Evolutionary conservation across 2,888 invertebrate genomes (phyloP).

Genomic region (Fissipunctia ypsillon): DNA sequence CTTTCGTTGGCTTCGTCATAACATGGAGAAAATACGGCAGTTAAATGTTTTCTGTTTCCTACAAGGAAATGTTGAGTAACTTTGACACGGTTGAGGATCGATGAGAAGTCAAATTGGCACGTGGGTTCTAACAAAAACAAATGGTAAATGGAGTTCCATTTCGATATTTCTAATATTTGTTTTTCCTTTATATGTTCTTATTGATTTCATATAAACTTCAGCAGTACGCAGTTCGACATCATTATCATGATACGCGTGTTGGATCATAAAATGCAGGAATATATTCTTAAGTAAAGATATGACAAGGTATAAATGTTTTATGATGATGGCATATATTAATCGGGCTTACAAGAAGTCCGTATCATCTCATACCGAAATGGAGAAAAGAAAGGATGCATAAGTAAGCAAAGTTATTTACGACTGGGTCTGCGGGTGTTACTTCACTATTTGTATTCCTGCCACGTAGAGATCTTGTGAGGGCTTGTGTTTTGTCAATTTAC

Average conservation of each 20-base stretch:
- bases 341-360: conserved; percentile 14
- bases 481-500: conserved; percentile 52
- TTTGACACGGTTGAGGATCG: conserved; percentile 29
- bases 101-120: conserved; percentile 26
- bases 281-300: conserved; percentile 33
- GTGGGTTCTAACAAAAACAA: background rate
- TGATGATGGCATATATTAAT: conserved; percentile 52
- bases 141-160: background rate
- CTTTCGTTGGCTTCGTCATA: conserved; percentile 55
- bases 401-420: conserved; percentile 59
- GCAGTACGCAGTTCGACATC: conserved; percentile 30
- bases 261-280: conserved; percentile 41
- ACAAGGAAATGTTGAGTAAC: conserved; percentile 59
- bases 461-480: conserved; percentile 52
- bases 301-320: conserved; percentile 59
- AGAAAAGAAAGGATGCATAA: conserved; percentile 45
- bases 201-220: conserved; percentile 41
- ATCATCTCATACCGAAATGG: conserved; percentile 17
- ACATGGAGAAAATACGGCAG: conserved; percentile 57
- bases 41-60: conserved; percentile 60
- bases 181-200: conserved; percentile 20
- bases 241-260: conserved; percentile 30
- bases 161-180: conserved; percentile 4
- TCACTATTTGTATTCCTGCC: conserved; percentile 53
- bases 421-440: conserved; percentile 30